Evolutionary conservation across 2,888 invertebrate species (phyloP).

Genomic region (Chymomyza fuscimana): DNA sequence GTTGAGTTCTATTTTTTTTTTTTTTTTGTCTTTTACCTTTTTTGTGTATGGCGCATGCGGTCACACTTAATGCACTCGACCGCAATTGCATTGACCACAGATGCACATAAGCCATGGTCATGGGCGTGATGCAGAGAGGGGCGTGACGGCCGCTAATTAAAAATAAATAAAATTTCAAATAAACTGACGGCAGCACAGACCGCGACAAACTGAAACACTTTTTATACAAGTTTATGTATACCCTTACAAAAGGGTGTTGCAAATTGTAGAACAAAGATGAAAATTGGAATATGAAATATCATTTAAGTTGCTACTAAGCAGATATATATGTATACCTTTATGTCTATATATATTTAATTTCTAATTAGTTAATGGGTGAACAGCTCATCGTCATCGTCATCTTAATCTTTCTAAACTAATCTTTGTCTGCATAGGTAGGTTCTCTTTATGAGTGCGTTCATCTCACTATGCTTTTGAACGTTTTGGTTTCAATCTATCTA

Average conservation of each 20-base stretch:
- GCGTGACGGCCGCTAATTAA: conserved; percentile 61
- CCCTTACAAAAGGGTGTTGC: neutral
- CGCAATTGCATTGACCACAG: conserved; percentile 53
- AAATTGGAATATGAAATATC: too few relatives aligned
- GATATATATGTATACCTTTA: too few relatives aligned
- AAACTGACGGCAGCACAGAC: conserved; percentile 34
- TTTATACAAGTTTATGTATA: neutral
- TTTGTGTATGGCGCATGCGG: neutral
- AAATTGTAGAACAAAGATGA: neutral
- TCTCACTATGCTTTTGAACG: too few relatives aligned
- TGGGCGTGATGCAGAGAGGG: neutral
- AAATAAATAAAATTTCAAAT: conserved; percentile 56
- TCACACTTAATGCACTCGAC: conserved; percentile 56
- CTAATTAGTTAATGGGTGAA: too few relatives aligned
- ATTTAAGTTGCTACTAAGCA: too few relatives aligned
- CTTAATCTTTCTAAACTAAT: too few relatives aligned
- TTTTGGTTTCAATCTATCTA: too few relatives aligned
- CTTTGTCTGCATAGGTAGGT: too few relatives aligned
- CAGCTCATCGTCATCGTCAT: too few relatives aligned
- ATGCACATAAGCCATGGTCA: conserved; percentile 18
- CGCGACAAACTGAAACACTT: neutral
- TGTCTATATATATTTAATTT: too few relatives aligned
- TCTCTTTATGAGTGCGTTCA: too few relatives aligned
- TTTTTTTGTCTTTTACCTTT: conserved; percentile 15
- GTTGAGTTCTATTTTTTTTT: conserved; percentile 7